Conservation (phyloP, 2,113 vertebrate species). For the Podiceps cristatus region DNA sequence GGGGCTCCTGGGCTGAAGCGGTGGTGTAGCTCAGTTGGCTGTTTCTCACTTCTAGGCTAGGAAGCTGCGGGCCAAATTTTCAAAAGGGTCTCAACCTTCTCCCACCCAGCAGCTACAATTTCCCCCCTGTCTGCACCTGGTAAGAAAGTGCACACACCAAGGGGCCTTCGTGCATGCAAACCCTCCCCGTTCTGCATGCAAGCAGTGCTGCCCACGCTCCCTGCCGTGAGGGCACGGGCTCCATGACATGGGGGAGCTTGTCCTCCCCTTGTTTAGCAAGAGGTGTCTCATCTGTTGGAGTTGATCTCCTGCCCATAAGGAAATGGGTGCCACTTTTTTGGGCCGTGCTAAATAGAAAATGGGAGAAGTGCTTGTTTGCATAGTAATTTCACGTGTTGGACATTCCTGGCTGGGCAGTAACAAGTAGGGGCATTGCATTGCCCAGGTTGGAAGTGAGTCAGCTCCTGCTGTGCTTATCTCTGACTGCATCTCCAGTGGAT, state of each 20-base stretch:
- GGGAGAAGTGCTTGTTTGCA: background rate
- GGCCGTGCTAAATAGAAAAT: background rate
- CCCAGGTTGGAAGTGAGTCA: background rate
- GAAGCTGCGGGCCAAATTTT: slow-evolving; percentile 49
- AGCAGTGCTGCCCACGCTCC: accelerated
- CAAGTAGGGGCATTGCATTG: background rate
- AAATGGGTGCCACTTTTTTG: background rate
- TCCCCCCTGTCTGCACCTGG: background rate
- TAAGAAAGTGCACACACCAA: slow-evolving; percentile 38
- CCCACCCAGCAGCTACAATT: slow-evolving; percentile 35
- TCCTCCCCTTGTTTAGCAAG: background rate
- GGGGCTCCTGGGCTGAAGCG: accelerated
- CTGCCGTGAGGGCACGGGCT: background rate
- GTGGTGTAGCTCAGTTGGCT: slow-evolving; percentile 7
- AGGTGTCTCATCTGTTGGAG: background rate
- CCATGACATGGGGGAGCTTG: background rate
- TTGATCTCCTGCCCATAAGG: background rate
- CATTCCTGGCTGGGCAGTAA: accelerated
- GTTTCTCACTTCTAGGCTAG: slow-evolving; percentile 63
- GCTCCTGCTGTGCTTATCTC: background rate
- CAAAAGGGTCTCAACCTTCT: slow-evolving; percentile 49
- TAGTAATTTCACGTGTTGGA: background rate
- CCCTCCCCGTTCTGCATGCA: background rate
- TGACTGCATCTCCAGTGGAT: background rate
- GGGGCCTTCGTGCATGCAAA: background rate